phyloP scores from a whole-genome alignment of 2,888 invertebrate species.

The Tetramorium bicarinatum region DNA sequence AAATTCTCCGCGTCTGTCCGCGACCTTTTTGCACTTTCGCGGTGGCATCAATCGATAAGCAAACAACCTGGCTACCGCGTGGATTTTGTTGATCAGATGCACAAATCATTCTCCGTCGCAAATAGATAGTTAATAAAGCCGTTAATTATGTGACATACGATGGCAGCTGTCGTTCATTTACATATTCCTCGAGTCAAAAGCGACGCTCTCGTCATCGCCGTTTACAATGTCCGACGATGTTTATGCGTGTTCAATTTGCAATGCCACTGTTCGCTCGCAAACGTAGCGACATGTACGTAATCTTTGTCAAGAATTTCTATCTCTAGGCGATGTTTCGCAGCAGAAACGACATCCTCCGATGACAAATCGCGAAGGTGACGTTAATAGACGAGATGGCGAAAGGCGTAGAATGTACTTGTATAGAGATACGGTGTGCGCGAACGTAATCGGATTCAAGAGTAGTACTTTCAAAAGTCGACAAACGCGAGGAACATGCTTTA shows the following conservation, averaged over 20 bases:
- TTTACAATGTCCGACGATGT: constrained; percentile 6
- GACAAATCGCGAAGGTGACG: constrained; percentile 52
- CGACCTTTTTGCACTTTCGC: constrained; percentile 47
- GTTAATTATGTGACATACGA: constrained; percentile 27
- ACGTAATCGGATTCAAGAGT: constrained; percentile 43
- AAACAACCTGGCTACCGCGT: constrained; percentile 35
- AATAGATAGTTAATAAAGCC: constrained; percentile 20
- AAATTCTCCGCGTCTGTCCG: constrained; percentile 53
- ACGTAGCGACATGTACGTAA: background rate
- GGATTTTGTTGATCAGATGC: constrained; percentile 18
- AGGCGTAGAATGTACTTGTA: constrained; percentile 45
- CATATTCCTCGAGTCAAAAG: background rate
- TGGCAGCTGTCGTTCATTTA: background rate
- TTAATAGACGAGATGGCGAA: constrained; percentile 61
- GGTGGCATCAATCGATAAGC: constrained; percentile 20
- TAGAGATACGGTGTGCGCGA: constrained; percentile 23
- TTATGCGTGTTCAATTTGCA: constrained; percentile 7
- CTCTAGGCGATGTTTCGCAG: background rate
- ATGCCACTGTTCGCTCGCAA: background rate
- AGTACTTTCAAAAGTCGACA: constrained; percentile 48
- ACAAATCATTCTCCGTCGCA: background rate
- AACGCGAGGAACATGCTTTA: constrained; percentile 45
- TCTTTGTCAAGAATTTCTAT: constrained; percentile 24
- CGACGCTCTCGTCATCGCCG: background rate
- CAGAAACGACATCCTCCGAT: constrained; percentile 48